phyloP scores from a whole-genome alignment of 2,888 invertebrate genomes.

The Sphaerophoria rueppellii region DNA sequence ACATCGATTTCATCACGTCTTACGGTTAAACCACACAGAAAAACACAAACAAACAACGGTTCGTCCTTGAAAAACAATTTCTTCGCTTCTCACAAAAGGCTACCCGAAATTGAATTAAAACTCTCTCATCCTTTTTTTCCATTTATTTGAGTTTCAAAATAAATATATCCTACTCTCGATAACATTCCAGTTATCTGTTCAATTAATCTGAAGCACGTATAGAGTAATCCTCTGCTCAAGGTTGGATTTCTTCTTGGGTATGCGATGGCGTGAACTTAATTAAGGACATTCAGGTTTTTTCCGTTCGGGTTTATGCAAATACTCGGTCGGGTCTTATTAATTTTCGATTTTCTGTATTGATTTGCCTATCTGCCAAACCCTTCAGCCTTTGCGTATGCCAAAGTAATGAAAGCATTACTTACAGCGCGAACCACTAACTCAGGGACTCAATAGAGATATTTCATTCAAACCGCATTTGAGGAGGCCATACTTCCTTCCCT shows the following conservation, averaged over 20 bases:
- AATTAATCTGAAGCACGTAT: slow-evolving; percentile 44
- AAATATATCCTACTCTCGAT: background rate
- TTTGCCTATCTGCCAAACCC: slow-evolving; percentile 3
- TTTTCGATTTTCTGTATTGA: slow-evolving; percentile 43
- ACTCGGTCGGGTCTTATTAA: slow-evolving; percentile 10
- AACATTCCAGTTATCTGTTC: slow-evolving; percentile 25
- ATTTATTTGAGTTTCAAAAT: slow-evolving; percentile 22
- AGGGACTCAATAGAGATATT: slow-evolving; percentile 48
- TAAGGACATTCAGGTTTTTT: slow-evolving; percentile 40
- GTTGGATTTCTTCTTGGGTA: background rate
- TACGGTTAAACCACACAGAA: background rate
- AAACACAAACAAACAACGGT: background rate
- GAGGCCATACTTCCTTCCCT: too few relatives aligned
- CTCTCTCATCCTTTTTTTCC: slow-evolving; percentile 10
- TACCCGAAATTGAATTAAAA: slow-evolving; percentile 25
- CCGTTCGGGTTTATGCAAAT: slow-evolving; percentile 1
- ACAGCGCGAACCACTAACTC: slow-evolving; percentile 33
- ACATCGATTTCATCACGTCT: slow-evolving; percentile 17
- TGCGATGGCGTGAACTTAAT: slow-evolving; percentile 27
- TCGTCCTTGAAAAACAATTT: background rate
- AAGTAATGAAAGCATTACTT: slow-evolving; percentile 29
- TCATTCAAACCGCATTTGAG: slow-evolving; percentile 43
- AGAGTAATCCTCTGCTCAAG: slow-evolving; percentile 27
- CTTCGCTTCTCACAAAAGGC: slow-evolving; percentile 13
- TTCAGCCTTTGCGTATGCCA: background rate